phyloP scores from a whole-genome alignment of 2,113 vertebrate species.

The Tetrao urogallus region DNA sequence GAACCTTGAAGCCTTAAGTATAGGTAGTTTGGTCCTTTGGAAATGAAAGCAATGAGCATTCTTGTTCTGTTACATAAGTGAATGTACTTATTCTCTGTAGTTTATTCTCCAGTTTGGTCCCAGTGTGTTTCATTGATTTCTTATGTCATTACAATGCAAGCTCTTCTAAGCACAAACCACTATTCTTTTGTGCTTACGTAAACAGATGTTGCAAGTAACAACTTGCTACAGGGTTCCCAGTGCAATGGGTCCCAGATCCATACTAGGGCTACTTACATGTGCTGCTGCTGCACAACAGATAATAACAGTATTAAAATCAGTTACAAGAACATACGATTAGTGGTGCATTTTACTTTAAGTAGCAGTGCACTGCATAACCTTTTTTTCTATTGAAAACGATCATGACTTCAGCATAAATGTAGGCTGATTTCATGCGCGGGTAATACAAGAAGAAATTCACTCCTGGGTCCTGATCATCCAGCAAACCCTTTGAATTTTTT shows the following conservation, averaged over 20 bases:
- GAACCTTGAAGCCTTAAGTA: accelerated
- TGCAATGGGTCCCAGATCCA: neutral
- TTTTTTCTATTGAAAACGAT: neutral
- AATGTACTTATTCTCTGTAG: neutral
- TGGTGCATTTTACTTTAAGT: neutral
- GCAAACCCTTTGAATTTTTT: constrained; percentile 9
- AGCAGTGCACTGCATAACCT: neutral
- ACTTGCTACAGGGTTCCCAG: neutral
- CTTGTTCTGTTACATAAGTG: neutral
- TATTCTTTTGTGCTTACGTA: neutral
- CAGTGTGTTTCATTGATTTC: neutral
- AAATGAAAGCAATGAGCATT: neutral
- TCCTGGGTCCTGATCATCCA: neutral
- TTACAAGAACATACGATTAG: neutral
- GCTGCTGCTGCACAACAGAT: neutral
- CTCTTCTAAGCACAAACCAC: neutral
- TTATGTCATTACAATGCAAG: neutral
- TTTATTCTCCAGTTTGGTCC: neutral
- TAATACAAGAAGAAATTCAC: neutral
- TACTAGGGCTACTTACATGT: neutral
- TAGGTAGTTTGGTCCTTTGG: neutral
- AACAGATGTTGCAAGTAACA: neutral
- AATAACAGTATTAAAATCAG: neutral
- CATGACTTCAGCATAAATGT: neutral
- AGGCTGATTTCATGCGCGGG: neutral